Percentiles rank a stretch among this genome's conserved stretches.
These are phyloP conservation scores for Pipistrellus pygmaeus DNA, from an alignment of 2,797 vertebrate genomes.

Conservation along the genomic window DNA sequence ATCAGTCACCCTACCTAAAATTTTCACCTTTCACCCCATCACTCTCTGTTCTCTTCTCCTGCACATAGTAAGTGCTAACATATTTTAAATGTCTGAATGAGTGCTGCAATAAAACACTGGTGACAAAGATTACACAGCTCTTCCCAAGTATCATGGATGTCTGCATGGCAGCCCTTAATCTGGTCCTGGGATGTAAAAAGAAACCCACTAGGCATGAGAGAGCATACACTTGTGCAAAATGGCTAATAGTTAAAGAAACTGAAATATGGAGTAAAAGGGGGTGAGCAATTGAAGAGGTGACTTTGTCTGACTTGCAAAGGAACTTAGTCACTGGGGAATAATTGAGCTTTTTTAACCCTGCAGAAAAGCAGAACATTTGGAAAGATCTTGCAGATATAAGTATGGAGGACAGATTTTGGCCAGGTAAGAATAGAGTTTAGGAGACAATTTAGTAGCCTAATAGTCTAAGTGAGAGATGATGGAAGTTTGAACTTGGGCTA, in stretches of 20 bases:
- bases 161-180: not conserved
- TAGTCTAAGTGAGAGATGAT: not conserved
- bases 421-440: not conserved
- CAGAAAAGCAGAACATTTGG: not conserved
- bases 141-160: not conserved
- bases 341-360: not conserved
- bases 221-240: not conserved
- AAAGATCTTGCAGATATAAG: not conserved
- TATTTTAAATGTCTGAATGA: not conserved
- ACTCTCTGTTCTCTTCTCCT: not conserved
- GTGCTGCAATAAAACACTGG: not conserved
- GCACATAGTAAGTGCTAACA: not conserved
- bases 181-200: not conserved
- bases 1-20: slow-evolving; percentile 34
- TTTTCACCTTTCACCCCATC: not conserved
- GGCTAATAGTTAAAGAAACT: not conserved
- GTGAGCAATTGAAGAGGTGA: not conserved
- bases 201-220: not conserved
- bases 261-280: not conserved
- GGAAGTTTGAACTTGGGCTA: not conserved
- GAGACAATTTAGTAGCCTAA: not conserved
- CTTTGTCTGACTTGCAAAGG: not conserved
- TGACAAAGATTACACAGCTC: not conserved
- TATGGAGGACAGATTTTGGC: not conserved
- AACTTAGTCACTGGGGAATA: slow-evolving; percentile 26